A percentile compares a stretch with the other conserved stretches of the same genome.
Evolutionary conservation across 2,797 vertebrate species (phyloP).

Genomic region (Discoglossus pictus): DNA sequence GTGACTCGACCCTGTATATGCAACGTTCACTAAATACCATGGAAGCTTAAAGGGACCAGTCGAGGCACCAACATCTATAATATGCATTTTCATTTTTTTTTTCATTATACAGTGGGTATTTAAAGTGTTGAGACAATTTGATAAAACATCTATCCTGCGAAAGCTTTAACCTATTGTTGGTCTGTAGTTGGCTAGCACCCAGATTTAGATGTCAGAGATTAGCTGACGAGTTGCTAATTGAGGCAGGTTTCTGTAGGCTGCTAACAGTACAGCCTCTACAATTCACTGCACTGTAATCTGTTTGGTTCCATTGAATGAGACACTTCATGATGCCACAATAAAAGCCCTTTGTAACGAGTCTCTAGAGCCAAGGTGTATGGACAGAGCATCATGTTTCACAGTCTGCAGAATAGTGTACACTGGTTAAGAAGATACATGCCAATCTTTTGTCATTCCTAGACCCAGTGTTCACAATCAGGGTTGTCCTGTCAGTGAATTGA

Average conservation of each 20-base stretch:
- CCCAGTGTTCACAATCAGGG: constrained; percentile 36
- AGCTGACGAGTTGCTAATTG: constrained; percentile 73
- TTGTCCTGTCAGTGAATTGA: constrained; percentile 62
- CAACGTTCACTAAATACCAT: no score
- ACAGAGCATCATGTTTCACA: constrained; percentile 63
- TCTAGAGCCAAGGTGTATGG: constrained; percentile 59
- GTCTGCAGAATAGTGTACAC: constrained; percentile 52
- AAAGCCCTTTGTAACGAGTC: constrained; percentile 72
- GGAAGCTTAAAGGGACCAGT: no score
- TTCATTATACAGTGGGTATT: no score
- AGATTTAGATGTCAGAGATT: constrained; percentile 75
- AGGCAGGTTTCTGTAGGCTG: constrained; percentile 75
- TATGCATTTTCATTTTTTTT: no score
- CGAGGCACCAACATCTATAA: no score
- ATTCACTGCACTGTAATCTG: constrained; percentile 71
- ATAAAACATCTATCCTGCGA: constrained; percentile 56
- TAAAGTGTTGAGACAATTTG: constrained; percentile 72
- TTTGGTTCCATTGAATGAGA: constrained; percentile 74
- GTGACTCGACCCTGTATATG: no score
- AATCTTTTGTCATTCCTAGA: constrained; percentile 54
- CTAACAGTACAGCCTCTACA: constrained; percentile 60
- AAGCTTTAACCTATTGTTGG: constrained; percentile 65
- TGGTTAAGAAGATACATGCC: constrained; percentile 56
- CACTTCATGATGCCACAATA: constrained; percentile 56
- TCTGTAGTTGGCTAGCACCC: constrained; percentile 63